Evolutionary conservation across 2,888 invertebrate species (phyloP), one percentile per base, ranked within the genome.

Genomic region (Magallana nippona): DNA sequence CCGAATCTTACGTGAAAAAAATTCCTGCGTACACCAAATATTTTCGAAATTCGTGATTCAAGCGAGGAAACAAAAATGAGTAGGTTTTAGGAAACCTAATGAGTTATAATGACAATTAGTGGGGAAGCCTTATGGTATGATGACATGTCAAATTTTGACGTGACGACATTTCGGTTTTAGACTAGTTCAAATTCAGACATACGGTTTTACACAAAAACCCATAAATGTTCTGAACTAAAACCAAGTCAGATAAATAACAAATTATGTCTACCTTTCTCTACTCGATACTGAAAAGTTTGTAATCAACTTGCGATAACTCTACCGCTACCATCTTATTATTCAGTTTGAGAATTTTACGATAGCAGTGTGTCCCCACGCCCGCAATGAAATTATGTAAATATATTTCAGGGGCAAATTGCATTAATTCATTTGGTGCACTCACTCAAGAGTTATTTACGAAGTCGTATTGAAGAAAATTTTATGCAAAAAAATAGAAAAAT

Each of bases 371-470:
- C 22, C 71, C 71, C 22, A 71, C 71, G 71, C 71, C 71, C 71
- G 71, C 22, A 19, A 22, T 27, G 27, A 71, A 71, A 27, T 71
- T n/a, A 71, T 71, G 71, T 71, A 71, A 71, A 71, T 71, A 15
- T 13, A 71, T 32, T 71, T 71, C 1, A 71, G 32, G 71, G 22
- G 22, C 71, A 71, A 15, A 2, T 71, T 71, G 15, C 27, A 71
- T 71, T 27, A 71, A 71, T 71, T 27, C 71, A 13, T 27, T 27
- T 22, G 2, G 2, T 62, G 27, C 19, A 22, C 71, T 27, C 27
- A 11, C 11, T 71, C 27, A 1, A 5, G 27, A 32, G 32, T 71
- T 71, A 71, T 71, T 71, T 27, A 71, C 22, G 71, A 71, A 27
- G 71, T 71, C 17, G 15, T 71, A 32, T 32, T 22, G 22, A 71